These are phyloP conservation scores for Phalangium opilio DNA, from an alignment of 2,888 invertebrate species.

Conservation along the genomic window DNA sequence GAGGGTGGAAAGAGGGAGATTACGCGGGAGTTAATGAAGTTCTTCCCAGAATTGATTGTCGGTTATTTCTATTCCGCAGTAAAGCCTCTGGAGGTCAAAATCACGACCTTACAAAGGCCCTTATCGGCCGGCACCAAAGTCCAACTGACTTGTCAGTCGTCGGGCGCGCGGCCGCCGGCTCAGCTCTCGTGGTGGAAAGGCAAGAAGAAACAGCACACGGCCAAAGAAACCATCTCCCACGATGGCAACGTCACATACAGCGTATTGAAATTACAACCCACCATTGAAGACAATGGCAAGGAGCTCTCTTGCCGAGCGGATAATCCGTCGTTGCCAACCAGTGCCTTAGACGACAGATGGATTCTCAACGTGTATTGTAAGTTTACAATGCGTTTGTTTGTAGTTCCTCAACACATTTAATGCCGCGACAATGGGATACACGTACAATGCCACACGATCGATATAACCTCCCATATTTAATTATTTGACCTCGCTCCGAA, in stretches of 20 bases:
- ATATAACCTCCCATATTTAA: too few species aligned
- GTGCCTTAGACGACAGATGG: conserved; percentile 23
- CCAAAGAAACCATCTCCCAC: conserved; percentile 16
- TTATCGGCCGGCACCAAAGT: conserved; percentile 19
- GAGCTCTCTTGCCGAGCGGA: conserved; percentile 23
- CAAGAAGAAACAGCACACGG: conserved; percentile 17
- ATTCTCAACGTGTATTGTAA: conserved; percentile 23
- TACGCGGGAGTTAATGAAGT: too few species aligned
- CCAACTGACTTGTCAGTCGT: conserved; percentile 19
- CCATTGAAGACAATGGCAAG: conserved; percentile 23
- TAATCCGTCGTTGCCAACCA: conserved; percentile 21
- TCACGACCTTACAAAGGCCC: conserved; percentile 16
- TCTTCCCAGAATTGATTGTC: too few species aligned
- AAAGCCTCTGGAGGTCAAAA: conserved; percentile 18
- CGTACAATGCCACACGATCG: too few species aligned
- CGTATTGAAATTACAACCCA: conserved; percentile 20
- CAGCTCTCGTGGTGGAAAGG: conserved; percentile 21
- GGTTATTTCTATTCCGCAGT: conserved; percentile 8
- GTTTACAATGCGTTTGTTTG: conserved; percentile 7
- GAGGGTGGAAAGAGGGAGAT: too few species aligned
- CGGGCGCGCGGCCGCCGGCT: conserved; percentile 20
- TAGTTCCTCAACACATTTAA: background rate
- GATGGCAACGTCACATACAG: conserved; percentile 23
- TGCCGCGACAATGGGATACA: too few species aligned
- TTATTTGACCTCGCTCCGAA: too few species aligned